Base-by-base conservation (phyloP, 2,888 invertebrate species). In the Lypha dubia region DNA sequence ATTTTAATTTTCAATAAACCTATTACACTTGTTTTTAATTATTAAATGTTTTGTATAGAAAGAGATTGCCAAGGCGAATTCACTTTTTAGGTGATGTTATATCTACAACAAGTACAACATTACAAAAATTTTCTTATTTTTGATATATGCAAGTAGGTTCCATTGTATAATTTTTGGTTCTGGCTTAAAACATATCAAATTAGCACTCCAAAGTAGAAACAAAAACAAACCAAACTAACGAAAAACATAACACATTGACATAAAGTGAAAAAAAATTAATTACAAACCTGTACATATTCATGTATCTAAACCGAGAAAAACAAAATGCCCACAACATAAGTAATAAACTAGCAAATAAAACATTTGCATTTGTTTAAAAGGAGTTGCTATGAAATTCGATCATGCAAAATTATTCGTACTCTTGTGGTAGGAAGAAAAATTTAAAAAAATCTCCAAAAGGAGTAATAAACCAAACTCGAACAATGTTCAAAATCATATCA, bases 351-450 rank as follows among this genome's bases (percentile, higher is more conserved):
- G 44, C 13, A 75, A 76, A 46, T n/a, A 58, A 51, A 35, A 53
- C 51, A 67, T 71, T 80, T 62, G 62, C 46, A 80, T 80, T 76
- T 60, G 53, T 49, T 56, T 74, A 70, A 76, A 73, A 80, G 76
- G 73, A 76, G 20, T 71, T 44, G 22, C 17, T 49, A 80, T 84
- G 89, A 88, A 89, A 89, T 87, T 88, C 87, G 89, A 89, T 88
- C 88, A 88, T 89, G 89, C 89, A 89, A 89, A 88, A 89, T 88
- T 86, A 83, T 75, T 58, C 62, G 53, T 75, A 49, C 75, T 83
- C 62, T 76, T 67, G 65, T 82, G 53, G 49, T 53, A 56, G 65
- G 71, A 85, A 51, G 56, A 65, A 80, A 63, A 46, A 28, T 63
- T 60, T 70, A 76, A 85, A 56, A 79, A 62, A 56, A 41, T 15